Percentiles rank a stretch among this genome's conserved stretches.
Conservation (phyloP, 2,113 vertebrate genomes). For the Drymodes brunneopygia region DNA sequence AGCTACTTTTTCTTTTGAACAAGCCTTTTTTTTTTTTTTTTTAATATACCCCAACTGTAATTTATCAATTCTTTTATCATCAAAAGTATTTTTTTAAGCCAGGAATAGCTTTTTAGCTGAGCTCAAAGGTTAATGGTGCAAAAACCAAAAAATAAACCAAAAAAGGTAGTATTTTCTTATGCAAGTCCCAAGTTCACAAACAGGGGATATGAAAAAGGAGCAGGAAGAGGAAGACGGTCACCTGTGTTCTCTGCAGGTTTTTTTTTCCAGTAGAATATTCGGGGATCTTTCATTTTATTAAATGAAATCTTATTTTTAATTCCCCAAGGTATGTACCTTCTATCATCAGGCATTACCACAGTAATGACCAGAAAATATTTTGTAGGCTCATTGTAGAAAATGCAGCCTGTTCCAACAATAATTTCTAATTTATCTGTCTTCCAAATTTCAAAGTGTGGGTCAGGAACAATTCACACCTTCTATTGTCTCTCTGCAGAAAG, state of each 20-base stretch:
- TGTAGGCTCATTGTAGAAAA: background rate
- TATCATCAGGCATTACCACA: background rate
- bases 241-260: background rate
- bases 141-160: background rate
- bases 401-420: background rate
- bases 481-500: background rate
- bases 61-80: background rate
- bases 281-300: background rate
- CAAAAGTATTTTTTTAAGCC: background rate
- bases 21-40: background rate
- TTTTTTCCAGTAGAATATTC: background rate
- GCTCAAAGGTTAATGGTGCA: background rate
- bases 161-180: background rate
- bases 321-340: background rate
- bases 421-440: background rate
- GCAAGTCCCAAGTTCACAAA: background rate
- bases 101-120: background rate
- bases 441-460: background rate
- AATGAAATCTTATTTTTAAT: background rate
- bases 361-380: background rate
- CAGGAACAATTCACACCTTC: background rate
- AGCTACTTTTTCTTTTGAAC: background rate
- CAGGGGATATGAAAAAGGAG: background rate
- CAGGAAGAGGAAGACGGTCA: background rate
- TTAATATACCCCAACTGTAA: background rate